These are phyloP conservation scores for Sanderia malayensis DNA, from an alignment of 30 jellyfish, hydroid and myxozoan genomes.

Conservation along the genomic window DNA sequence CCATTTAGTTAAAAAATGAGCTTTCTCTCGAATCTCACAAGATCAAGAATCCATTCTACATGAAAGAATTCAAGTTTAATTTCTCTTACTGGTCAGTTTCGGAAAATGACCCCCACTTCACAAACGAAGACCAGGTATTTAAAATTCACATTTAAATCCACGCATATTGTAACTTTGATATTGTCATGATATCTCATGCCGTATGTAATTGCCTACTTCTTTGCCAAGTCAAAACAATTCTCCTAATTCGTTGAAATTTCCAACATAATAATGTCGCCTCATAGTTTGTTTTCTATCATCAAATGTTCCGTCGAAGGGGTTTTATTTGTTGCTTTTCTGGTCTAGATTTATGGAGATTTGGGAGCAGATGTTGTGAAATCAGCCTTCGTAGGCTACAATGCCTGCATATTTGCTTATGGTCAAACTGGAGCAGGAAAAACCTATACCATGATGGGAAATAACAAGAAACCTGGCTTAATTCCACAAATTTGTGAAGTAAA, in stretches of 20 bases:
- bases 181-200: too few relatives aligned
- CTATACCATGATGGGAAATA: slow-evolving; percentile 79
- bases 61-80: slow-evolving; percentile 63
- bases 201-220: too few relatives aligned
- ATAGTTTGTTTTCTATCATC: too few relatives aligned
- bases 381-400: slow-evolving; percentile 87
- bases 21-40: slow-evolving; percentile 40
- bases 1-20: slow-evolving; percentile 34
- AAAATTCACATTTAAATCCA: too few relatives aligned
- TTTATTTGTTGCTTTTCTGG: not conserved
- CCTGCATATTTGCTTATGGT: slow-evolving; percentile 95
- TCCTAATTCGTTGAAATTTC: too few relatives aligned
- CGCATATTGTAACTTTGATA: too few relatives aligned
- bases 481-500: slow-evolving; percentile 87
- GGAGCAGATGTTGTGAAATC: slow-evolving; percentile 82
- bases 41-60: slow-evolving; percentile 51
- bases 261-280: too few relatives aligned
- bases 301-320: too few relatives aligned
- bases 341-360: slow-evolving; percentile 70
- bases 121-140: slow-evolving; percentile 73
- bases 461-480: slow-evolving; percentile 60
- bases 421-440: slow-evolving; percentile 98
- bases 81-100: slow-evolving; percentile 83
- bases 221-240: too few relatives aligned
- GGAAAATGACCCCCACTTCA: slow-evolving; percentile 52